Conservation (phyloP, 2,113 vertebrate genomes). For the Saimiri boliviensis region DNA sequence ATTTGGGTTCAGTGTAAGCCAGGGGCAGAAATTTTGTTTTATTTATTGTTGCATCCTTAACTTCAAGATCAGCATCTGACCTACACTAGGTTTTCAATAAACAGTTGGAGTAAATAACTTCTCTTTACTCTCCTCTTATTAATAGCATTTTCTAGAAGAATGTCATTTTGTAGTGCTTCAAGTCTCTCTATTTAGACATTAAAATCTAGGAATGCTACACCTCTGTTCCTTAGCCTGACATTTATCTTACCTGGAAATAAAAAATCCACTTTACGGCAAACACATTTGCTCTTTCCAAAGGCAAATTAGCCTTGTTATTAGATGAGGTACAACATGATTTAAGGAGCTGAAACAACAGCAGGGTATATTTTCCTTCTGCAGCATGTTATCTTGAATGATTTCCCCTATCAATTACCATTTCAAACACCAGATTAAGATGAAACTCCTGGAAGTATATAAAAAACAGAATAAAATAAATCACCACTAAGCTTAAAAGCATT, state of each 20-base stretch:
- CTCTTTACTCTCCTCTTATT: background rate
- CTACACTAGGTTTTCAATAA: background rate
- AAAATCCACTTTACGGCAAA: background rate
- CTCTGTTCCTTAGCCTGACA: background rate
- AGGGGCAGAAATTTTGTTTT: background rate
- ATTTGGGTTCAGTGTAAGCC: background rate
- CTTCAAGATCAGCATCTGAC: background rate
- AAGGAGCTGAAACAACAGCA: background rate
- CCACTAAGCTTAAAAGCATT: background rate
- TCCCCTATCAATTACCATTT: background rate
- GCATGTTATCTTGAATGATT: background rate
- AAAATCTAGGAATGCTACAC: background rate
- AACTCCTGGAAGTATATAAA: background rate
- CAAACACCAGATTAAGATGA: background rate
- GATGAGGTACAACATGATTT: background rate
- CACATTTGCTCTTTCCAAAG: background rate
- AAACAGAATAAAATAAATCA: conserved; percentile 1
- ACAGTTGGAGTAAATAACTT: background rate
- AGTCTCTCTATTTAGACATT: background rate
- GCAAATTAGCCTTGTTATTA: background rate
- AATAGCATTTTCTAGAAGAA: background rate
- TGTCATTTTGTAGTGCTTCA: background rate
- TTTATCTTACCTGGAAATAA: background rate
- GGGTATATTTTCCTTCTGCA: background rate
- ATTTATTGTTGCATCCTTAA: background rate